Evolutionary conservation across 2,797 vertebrate genomes (phyloP).

Genomic region (Aratinga solstitialis): DNA sequence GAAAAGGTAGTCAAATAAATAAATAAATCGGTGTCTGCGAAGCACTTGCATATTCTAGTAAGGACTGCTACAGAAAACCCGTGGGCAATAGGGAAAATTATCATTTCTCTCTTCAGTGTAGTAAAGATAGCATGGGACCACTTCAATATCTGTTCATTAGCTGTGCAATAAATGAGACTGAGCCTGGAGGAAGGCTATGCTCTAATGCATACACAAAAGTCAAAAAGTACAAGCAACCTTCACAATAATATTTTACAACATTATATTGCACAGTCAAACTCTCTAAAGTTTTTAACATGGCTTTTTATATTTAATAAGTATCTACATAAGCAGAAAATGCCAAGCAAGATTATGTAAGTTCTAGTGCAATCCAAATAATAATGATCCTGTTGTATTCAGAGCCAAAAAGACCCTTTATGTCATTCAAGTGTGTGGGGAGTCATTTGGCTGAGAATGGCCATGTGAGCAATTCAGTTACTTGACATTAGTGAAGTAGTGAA

Average conservation of each 20-base stretch:
- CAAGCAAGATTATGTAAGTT: neutral
- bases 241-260: neutral
- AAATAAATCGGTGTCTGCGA: neutral
- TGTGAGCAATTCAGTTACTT: too few species aligned
- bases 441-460: too few species aligned
- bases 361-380: neutral
- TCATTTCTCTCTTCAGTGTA: neutral
- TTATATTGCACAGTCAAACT: neutral
- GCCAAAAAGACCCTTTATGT: neutral
- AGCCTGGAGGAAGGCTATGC: neutral
- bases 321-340: neutral
- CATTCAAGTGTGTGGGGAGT: neutral
- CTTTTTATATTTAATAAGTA: neutral
- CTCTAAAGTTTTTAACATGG: neutral
- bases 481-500: too few species aligned
- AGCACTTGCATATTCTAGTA: neutral
- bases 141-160: neutral
- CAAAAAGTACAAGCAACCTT: neutral
- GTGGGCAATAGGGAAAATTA: neutral
- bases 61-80: neutral
- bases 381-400: neutral
- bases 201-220: neutral
- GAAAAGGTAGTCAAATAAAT: neutral
- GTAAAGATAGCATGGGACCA: neutral
- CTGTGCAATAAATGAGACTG: neutral